A percentile compares a stretch with the other conserved stretches of the same genome.
Conservation (phyloP, 2,797 vertebrate species). For the Hippoglossus hippoglossus region DNA sequence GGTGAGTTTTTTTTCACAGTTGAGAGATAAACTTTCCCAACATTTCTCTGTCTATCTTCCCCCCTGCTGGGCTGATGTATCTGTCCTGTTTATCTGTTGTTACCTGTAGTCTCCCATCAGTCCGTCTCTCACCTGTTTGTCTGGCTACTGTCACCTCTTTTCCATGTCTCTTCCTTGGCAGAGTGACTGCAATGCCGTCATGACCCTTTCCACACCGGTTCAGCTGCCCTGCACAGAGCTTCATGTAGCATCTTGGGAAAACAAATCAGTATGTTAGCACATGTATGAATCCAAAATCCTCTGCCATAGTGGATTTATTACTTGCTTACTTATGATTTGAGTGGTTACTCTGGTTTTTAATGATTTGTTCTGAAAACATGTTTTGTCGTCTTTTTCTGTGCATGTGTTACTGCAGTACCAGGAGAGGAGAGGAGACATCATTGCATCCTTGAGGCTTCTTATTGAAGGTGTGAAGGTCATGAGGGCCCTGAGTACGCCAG, state of each 20-base stretch:
- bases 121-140: constrained; percentile 29
- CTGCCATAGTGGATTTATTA: background rate
- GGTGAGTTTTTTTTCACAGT: constrained; percentile 63
- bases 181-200: constrained; percentile 64
- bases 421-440: constrained; percentile 75
- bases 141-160: constrained; percentile 26
- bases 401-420: constrained; percentile 63
- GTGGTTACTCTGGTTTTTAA: background rate
- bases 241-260: constrained; percentile 77
- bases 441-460: constrained; percentile 74
- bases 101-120: constrained; percentile 26
- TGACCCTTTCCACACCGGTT: constrained; percentile 60
- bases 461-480: constrained; percentile 62
- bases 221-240: constrained; percentile 76
- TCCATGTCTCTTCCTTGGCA: constrained; percentile 50
- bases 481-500: constrained; percentile 48
- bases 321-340: background rate
- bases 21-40: constrained; percentile 8
- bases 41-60: constrained; percentile 1
- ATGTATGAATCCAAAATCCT: constrained; percentile 34
- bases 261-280: constrained; percentile 76
- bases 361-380: background rate
- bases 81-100: constrained; percentile 18
- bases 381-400: constrained; percentile 3
- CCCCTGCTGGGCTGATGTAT: constrained; percentile 11